These are phyloP conservation scores for Poeciliopsis paucimaculata DNA, from an alignment of 2,797 vertebrate species.

Conservation along the genomic window DNA sequence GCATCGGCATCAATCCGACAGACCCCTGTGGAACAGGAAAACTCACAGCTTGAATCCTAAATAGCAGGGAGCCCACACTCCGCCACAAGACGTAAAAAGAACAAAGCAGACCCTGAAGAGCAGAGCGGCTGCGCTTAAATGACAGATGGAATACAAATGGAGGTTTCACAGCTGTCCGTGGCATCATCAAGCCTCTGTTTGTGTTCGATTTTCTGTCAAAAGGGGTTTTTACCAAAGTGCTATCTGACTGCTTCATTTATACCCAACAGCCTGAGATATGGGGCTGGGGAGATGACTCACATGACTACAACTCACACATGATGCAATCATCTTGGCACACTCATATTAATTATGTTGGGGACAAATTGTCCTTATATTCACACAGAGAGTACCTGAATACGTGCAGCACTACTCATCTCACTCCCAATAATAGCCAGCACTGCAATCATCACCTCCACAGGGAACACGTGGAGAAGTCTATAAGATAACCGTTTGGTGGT, in stretches of 20 bases:
- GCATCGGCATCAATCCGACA: slow-evolving; percentile 18
- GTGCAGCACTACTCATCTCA: slow-evolving; percentile 12
- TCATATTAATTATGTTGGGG: slow-evolving; percentile 6
- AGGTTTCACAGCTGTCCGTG: slow-evolving; percentile 16
- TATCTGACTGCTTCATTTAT: slow-evolving; percentile 40
- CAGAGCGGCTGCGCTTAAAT: slow-evolving; percentile 15
- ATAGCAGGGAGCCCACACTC: slow-evolving; percentile 32
- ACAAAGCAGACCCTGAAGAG: slow-evolving; percentile 37
- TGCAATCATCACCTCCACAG: slow-evolving; percentile 24
- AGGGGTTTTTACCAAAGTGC: slow-evolving; percentile 30
- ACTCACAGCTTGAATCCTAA: slow-evolving; percentile 60
- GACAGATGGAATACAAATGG: slow-evolving; percentile 41
- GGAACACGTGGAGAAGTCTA: slow-evolving; percentile 12
- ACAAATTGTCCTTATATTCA: neutral
- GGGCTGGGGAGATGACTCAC: slow-evolving; percentile 47
- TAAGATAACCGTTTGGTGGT: slow-evolving; percentile 6
- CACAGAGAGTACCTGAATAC: neutral
- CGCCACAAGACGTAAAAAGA: slow-evolving; percentile 35
- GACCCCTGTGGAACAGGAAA: slow-evolving; percentile 37
- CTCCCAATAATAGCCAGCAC: slow-evolving; percentile 1
- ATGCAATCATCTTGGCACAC: slow-evolving; percentile 36
- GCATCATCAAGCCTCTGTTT: slow-evolving; percentile 15
- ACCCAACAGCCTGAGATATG: slow-evolving; percentile 22
- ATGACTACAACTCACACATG: slow-evolving; percentile 39
- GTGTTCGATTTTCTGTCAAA: slow-evolving; percentile 28